Base-by-base conservation (phyloP, 2,113 vertebrate species). In the Dipodomys spectabilis region DNA sequence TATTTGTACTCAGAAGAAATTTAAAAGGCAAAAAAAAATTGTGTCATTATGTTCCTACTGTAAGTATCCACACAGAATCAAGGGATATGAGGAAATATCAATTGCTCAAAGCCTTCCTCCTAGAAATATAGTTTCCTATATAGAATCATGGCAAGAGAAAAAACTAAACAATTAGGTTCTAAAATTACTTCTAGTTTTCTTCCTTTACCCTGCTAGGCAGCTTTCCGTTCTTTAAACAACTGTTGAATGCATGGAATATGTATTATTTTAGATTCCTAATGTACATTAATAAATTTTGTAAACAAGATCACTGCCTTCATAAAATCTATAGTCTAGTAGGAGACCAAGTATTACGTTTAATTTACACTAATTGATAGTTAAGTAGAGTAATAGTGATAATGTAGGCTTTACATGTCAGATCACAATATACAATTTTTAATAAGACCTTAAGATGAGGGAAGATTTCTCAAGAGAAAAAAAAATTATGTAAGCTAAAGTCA, bases 1-100 rank as follows among this genome's bases (percentile, higher is more conserved):
- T 91, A 87, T 95, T 94, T 90, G n/a, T 20, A 94, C 45, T 22
- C 82, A 53, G 53, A 45, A 91, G 13, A 84, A 94, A 94, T 78
- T 77, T 39, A 22, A 45, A 27, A 73, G 73, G 49, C 53, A 77
- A 81, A 71, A 77, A 49, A 81, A n/a, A 71, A 7, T 65, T 65
- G 3, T 32, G 25, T 60, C 32, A 49, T 60, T 65, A 67, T 10
- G 92, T 95, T 71, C 11, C 35, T 80, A 60, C 5, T 79, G 0
- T 65, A 91, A 62, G 57, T 86, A 79, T 7, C 20, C 57, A 68
- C 4, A 25, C 0, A 73, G 23, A 85, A 77, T 72, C 23, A 93
- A 86, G 68, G 85, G 27, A 74, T 28, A 39, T 64, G 53, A 91
- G 16, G 16, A 86, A 86, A 86, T 92, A 28, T 32, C 28, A n/a